Percentiles rank a stretch among this genome's conserved stretches.
phyloP scores from a whole-genome alignment of 2,888 invertebrate genomes.

The Cyclophora albipunctata region DNA sequence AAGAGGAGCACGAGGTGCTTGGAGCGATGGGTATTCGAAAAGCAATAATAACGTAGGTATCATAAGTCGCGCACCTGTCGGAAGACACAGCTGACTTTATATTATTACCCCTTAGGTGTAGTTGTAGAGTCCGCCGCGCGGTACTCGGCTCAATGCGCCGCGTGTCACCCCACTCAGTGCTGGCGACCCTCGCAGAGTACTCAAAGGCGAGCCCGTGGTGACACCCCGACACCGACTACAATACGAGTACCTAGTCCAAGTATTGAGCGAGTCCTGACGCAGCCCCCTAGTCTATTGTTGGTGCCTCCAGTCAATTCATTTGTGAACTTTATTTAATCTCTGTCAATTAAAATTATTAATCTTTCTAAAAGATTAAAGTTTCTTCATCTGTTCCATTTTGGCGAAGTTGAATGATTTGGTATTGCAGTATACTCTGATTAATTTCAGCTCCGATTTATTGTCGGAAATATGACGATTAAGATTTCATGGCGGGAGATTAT shows the following conservation, averaged over 20 bases:
- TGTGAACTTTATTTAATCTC: conserved; percentile 52
- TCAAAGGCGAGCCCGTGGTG: too few relatives aligned
- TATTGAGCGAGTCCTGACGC: conserved; percentile 5
- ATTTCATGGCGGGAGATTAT: too few relatives aligned
- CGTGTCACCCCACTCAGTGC: background rate
- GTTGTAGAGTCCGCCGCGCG: conserved; percentile 29
- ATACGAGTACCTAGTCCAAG: too few relatives aligned
- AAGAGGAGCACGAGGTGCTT: conserved; percentile 65
- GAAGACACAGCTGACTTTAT: conserved; percentile 51
- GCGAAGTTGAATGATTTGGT: conserved; percentile 9
- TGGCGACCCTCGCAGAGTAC: too few relatives aligned
- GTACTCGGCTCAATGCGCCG: conserved; percentile 12
- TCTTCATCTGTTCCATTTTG: conserved; percentile 1
- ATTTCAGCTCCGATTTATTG: background rate
- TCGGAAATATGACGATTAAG: too few relatives aligned
- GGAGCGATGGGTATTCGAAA: conserved; percentile 74
- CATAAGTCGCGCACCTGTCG: conserved; percentile 64
- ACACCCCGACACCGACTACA: too few relatives aligned
- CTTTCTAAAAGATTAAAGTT: conserved; percentile 36
- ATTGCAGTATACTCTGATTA: background rate
- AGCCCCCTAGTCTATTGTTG: conserved; percentile 41
- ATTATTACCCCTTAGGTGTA: conserved; percentile 34
- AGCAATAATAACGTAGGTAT: conserved; percentile 74
- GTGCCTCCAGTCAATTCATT: conserved; percentile 67
- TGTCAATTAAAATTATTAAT: conserved; percentile 55